These are phyloP conservation scores for Chydorus sphaericus DNA, from an alignment of 2,888 invertebrate genomes.

Conservation along the genomic window DNA sequence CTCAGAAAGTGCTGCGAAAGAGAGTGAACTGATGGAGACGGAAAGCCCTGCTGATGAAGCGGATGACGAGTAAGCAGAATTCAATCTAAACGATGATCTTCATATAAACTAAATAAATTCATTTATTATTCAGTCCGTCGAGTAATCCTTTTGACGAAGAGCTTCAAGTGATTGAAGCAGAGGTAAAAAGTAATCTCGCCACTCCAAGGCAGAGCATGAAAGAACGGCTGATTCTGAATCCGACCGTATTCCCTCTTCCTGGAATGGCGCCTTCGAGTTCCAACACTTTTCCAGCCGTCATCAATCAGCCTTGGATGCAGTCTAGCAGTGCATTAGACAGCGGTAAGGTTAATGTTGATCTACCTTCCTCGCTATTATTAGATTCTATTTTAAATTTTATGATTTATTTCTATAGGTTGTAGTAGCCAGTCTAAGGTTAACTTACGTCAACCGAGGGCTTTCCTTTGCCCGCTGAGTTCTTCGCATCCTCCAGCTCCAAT, in stretches of 20 bases:
- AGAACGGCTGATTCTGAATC: slow-evolving; percentile 39
- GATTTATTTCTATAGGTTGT: neutral
- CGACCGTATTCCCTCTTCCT: slow-evolving; percentile 10
- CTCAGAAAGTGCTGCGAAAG: neutral
- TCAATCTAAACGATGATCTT: no score
- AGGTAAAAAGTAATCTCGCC: neutral
- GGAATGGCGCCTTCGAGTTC: neutral
- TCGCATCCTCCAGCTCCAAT: slow-evolving; percentile 41
- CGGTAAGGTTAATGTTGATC: neutral
- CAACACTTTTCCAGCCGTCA: neutral
- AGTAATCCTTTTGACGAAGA: neutral
- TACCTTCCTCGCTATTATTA: neutral
- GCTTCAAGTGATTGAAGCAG: neutral
- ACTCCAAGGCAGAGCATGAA: neutral
- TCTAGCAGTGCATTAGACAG: neutral
- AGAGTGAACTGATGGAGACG: neutral
- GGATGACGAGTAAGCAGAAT: no score
- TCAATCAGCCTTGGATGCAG: neutral
- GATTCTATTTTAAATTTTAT: no score
- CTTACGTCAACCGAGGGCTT: slow-evolving; percentile 39
- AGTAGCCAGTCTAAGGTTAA: neutral
- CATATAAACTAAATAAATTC: neutral
- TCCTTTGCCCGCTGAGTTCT: slow-evolving; percentile 45
- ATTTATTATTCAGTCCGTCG: neutral
- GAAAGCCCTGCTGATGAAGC: neutral